Base-by-base conservation (phyloP, 2,797 vertebrate genomes). In the Fistularia tabacaria region DNA sequence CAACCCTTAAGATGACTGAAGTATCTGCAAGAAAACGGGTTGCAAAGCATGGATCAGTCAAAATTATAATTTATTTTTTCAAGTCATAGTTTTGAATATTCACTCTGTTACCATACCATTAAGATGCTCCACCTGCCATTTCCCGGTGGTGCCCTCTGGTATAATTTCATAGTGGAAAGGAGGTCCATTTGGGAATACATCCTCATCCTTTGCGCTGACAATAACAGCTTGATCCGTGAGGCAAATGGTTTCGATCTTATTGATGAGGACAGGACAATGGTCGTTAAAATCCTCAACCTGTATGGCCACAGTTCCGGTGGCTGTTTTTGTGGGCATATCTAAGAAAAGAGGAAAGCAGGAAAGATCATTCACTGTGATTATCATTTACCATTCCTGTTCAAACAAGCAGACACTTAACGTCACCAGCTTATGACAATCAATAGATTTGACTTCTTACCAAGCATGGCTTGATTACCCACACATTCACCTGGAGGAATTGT, bases 91-190 rank as follows among this genome's bases (percentile, higher is more conserved):
- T n/a, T 12, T 36, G 36, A 25, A 25, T 49, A 8, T 15, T 15
- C 13, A 1, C 12, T 6, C 13, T 39, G 12, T 46, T 8, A 13
- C 14, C 57, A 51, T 14, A 59, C 57, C 57, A 38, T 94, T 92
- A 8, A 74, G 61, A 55, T 61, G 85, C 42, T 87, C 81, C 59
- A 93, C 79, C 1, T 74, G 67, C 96, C 95, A 97, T 11, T 90
- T 70, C 15, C 91, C 84, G 37, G 79, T 48, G 1, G 84, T 92
- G 36, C 58, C 74, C 43, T 89, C 82, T 38, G 90, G 87, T 48
- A 93, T 1, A 7, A 99, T 44, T 3, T 1, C 42, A 67, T 94
- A 98, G 3, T 53, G 77, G 80, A 98, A 94, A 0, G 97, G 97
- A 39, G 85, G 64, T 15, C 90, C 90, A 43, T 96, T 88, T 6